phyloP scores from a whole-genome alignment of 2,888 invertebrate genomes.

The Ochlodes sylvanus region DNA sequence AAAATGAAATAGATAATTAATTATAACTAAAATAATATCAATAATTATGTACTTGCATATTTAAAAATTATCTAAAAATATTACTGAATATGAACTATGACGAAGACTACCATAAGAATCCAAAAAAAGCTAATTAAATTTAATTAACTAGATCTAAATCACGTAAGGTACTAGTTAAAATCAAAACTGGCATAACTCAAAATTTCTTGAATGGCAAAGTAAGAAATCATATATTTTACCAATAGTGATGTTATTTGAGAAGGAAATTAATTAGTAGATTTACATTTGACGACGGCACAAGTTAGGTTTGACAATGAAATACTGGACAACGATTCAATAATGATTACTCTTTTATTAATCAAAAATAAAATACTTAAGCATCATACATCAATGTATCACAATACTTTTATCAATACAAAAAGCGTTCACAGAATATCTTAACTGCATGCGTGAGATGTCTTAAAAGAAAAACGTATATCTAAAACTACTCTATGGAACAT shows the following conservation, averaged over 20 bases:
- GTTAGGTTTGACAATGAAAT: constrained; percentile 75
- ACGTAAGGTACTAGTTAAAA: too few relatives aligned
- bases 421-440: constrained; percentile 63
- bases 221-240: too few relatives aligned
- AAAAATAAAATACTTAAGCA: constrained; percentile 77
- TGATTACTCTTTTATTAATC: constrained; percentile 77
- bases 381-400: constrained; percentile 81
- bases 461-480: constrained; percentile 3
- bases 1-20: background rate
- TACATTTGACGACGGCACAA: background rate
- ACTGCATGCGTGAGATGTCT: constrained; percentile 47
- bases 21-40: background rate
- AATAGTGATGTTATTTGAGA: background rate
- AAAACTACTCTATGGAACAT: constrained; percentile 30
- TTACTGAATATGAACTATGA: too few relatives aligned
- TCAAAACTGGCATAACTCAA: too few relatives aligned
- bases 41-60: too few relatives aligned
- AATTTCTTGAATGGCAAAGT: too few relatives aligned
- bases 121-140: too few relatives aligned
- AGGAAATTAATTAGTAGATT: background rate
- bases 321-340: constrained; percentile 65
- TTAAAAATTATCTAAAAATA: too few relatives aligned
- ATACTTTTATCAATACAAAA: constrained; percentile 65
- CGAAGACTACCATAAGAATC: too few relatives aligned
- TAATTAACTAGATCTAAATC: too few relatives aligned